Evolutionary conservation across 1,140 invertebrate genomes (phyloP).

Genomic region (Penaeus chinensis): DNA sequence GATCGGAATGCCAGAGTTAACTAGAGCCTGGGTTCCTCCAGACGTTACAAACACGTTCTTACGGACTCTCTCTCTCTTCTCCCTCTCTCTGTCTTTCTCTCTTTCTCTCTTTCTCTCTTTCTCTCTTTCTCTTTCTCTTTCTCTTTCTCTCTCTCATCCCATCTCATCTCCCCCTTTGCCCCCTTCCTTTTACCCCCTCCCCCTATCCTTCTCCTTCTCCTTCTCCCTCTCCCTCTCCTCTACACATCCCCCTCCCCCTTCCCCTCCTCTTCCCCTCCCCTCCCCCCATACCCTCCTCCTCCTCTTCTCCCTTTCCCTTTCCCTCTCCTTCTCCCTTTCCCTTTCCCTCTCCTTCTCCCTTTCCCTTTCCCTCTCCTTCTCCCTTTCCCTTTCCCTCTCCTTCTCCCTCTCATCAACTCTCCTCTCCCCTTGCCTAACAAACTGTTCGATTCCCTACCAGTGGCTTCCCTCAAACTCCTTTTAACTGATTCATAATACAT

Average conservation of each 20-base stretch:
- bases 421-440: not conserved
- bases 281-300: not conserved
- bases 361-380: too few relatives aligned
- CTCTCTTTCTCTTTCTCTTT: not conserved
- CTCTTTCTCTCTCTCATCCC: slow-evolving; percentile 11
- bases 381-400: not conserved
- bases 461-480: too few relatives aligned
- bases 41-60: not conserved
- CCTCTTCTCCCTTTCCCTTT: not conserved
- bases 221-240: not conserved
- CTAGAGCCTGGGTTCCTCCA: too few relatives aligned
- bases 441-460: too few relatives aligned
- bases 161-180: not conserved
- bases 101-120: not conserved
- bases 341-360: not conserved
- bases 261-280: not conserved
- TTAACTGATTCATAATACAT: too few relatives aligned
- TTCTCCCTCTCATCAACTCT: not conserved
- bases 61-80: not conserved
- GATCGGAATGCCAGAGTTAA: too few relatives aligned
- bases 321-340: not conserved
- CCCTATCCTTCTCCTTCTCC: not conserved
- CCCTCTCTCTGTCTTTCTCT: not conserved
- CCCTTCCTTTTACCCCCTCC: not conserved
- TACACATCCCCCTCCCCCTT: too few relatives aligned